Evolutionary conservation across 2,797 vertebrate genomes (phyloP).

Genomic region (Tadarida brasiliensis): DNA sequence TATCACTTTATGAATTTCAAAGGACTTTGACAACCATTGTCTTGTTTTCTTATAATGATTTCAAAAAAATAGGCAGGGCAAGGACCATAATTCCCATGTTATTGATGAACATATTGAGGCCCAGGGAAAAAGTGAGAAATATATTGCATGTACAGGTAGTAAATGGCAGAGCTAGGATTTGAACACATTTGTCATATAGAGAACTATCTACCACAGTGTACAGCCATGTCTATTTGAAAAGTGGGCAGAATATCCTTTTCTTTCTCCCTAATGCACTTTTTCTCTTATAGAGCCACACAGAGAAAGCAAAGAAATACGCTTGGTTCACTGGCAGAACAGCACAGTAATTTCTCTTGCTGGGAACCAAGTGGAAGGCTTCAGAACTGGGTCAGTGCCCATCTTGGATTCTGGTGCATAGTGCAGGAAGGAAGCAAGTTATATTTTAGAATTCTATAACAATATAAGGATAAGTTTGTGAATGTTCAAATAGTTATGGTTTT

Average conservation of each 20-base stretch:
- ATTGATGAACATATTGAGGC: not conserved
- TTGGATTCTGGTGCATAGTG: not conserved
- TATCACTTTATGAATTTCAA: conserved; percentile 32
- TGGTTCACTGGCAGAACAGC: not conserved
- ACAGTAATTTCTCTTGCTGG: not conserved
- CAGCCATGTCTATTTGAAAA: not conserved
- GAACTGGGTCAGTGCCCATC: not conserved
- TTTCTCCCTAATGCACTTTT: not conserved
- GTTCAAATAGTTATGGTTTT: not conserved
- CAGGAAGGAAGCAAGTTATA: not conserved
- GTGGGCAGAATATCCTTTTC: not conserved
- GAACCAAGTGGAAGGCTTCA: not conserved
- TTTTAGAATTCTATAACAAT: not conserved
- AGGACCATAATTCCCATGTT: not conserved
- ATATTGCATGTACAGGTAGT: not conserved
- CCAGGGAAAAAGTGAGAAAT: not conserved
- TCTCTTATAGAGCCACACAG: not conserved
- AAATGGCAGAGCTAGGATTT: not conserved
- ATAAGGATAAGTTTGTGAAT: not conserved
- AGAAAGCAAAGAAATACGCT: not conserved
- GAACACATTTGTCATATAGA: not conserved
- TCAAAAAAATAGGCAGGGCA: not conserved
- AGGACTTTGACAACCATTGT: not conserved
- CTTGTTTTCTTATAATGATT: not conserved
- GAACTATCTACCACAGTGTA: not conserved